These are phyloP conservation scores for Thereva unica DNA, from an alignment of 2,888 invertebrate genomes.

Conservation along the genomic window DNA sequence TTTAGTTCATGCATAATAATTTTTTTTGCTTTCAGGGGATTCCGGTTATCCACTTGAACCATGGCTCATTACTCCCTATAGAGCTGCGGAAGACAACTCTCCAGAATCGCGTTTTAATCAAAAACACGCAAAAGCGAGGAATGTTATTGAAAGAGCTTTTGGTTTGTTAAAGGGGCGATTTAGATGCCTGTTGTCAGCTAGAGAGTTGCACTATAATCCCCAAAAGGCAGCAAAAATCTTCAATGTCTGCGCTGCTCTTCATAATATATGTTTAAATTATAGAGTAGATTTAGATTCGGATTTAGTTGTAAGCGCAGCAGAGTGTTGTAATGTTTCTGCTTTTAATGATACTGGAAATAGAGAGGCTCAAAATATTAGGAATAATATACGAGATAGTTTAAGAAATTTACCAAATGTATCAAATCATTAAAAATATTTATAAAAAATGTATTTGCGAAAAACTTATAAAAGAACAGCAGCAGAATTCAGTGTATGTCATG, in stretches of 20 bases:
- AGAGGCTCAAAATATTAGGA: too few relatives aligned
- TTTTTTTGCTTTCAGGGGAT: neutral
- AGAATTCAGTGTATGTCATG: too few relatives aligned
- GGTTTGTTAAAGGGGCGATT: conserved; percentile 4
- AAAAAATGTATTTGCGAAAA: too few relatives aligned
- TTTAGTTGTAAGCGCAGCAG: too few relatives aligned
- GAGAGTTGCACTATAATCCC: conserved; percentile 5
- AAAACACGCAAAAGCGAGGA: neutral
- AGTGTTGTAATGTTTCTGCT: too few relatives aligned
- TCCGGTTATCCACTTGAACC: conserved; percentile 3
- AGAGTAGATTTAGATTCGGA: too few relatives aligned
- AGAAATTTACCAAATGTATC: too few relatives aligned
- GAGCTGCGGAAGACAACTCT: neutral
- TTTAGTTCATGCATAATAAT: neutral
- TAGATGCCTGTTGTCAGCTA: neutral
- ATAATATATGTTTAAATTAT: conserved; percentile 18
- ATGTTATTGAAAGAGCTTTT: conserved; percentile 1
- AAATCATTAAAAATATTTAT: too few relatives aligned
- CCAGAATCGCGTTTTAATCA: neutral
- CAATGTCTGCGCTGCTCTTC: conserved; percentile 23
- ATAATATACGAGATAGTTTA: too few relatives aligned
- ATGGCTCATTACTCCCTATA: conserved; percentile 8
- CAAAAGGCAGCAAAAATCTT: conserved; percentile 30
- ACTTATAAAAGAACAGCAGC: too few relatives aligned
- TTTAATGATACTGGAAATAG: too few relatives aligned